These are phyloP conservation scores for Arvicola amphibius DNA, from an alignment of 2,797 vertebrate species.

Conservation along the genomic window DNA sequence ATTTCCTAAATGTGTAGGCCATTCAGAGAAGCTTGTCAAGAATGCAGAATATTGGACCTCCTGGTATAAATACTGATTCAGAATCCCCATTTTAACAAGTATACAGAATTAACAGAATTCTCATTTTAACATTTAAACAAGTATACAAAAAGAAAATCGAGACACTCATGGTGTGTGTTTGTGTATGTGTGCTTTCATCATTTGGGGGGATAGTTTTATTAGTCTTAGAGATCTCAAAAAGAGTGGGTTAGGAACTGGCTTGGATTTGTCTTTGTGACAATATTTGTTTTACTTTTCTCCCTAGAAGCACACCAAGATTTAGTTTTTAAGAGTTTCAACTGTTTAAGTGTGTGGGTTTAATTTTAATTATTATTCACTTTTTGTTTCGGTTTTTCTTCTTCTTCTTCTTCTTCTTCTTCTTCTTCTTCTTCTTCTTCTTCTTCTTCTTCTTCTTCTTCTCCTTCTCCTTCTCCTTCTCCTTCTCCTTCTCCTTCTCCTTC, in stretches of 20 bases:
- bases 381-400: too few species aligned
- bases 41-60: not conserved
- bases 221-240: not conserved
- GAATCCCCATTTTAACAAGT: constrained; percentile 1
- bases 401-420: too few species aligned
- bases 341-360: not conserved
- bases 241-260: not conserved
- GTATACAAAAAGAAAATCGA: not conserved
- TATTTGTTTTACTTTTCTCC: constrained; percentile 5
- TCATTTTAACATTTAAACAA: not conserved
- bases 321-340: not conserved
- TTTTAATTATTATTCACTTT: not conserved
- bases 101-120: not conserved
- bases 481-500: too few species aligned
- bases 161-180: not conserved
- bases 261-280: not conserved
- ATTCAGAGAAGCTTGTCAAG: not conserved
- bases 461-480: too few species aligned
- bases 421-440: too few species aligned
- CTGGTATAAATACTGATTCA: not conserved
- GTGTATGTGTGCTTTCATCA: not conserved
- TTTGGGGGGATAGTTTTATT: not conserved
- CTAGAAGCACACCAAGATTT: not conserved
- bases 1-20: not conserved
- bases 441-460: too few species aligned